Evolutionary conservation across 2,113 vertebrate genomes (phyloP).

Genomic region (Dipodomys spectabilis): DNA sequence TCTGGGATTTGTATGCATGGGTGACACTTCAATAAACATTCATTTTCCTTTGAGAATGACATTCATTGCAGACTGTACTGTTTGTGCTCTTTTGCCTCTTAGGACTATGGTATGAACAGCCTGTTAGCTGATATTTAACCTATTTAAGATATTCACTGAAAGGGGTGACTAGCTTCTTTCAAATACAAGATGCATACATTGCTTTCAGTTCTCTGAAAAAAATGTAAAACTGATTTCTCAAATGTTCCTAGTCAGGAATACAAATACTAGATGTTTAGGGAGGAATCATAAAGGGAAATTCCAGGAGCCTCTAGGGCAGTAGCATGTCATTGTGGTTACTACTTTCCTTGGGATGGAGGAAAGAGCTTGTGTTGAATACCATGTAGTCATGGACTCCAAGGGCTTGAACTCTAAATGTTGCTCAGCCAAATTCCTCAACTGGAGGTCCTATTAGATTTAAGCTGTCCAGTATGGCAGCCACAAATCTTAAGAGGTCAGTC

Average conservation of each 20-base stretch:
- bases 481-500: not conserved
- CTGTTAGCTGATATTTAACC: not conserved
- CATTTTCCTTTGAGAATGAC: not conserved
- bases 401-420: not conserved
- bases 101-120: not conserved
- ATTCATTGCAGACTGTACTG: not conserved
- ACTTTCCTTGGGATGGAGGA: not conserved
- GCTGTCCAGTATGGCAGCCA: not conserved
- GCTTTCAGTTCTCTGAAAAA: constrained; percentile 6
- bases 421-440: not conserved
- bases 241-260: not conserved
- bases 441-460: not conserved
- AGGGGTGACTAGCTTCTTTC: not conserved
- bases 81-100: not conserved
- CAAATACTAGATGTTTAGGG: not conserved
- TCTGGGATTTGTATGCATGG: not conserved
- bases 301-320: not conserved
- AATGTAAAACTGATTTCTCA: not conserved
- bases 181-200: not conserved
- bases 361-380: not conserved
- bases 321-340: not conserved
- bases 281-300: not conserved
- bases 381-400: not conserved
- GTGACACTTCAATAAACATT: not conserved
- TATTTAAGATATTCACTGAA: not conserved